A percentile compares a stretch with the other conserved stretches of the same genome.
Evolutionary conservation across 2,888 invertebrate genomes (phyloP).

Genomic region (Andrena camellia): DNA sequence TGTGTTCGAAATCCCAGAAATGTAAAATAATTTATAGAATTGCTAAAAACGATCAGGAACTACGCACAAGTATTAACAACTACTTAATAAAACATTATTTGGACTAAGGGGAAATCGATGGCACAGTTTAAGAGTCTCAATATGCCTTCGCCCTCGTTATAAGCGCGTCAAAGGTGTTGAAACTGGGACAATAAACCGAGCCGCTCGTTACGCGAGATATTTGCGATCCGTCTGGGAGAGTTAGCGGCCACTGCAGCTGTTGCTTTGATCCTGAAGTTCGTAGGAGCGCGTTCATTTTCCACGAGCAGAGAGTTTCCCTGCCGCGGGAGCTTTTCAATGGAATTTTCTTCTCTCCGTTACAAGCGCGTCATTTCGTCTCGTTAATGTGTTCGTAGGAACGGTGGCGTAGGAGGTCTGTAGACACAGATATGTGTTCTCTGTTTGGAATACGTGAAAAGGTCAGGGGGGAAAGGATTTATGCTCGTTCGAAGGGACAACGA

Average conservation of each 20-base stretch:
- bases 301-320: not conserved
- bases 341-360: not conserved
- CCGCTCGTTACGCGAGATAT: not conserved
- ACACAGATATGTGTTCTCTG: not conserved
- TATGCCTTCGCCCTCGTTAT: not conserved
- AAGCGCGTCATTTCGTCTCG: not conserved
- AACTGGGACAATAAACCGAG: not conserved
- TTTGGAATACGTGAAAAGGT: not conserved
- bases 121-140: too few species aligned
- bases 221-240: not conserved
- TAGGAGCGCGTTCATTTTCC: slow-evolving; percentile 13
- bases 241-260: not conserved
- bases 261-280: slow-evolving; percentile 14
- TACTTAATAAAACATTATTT: too few species aligned
- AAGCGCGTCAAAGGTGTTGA: not conserved
- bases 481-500: not conserved
- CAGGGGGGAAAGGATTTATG: not conserved
- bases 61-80: too few species aligned
- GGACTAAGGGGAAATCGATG: too few species aligned
- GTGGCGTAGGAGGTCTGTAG: not conserved
- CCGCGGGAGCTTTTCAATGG: too few species aligned
- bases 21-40: too few species aligned
- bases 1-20: too few species aligned
- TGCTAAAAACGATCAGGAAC: too few species aligned
- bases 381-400: not conserved